phyloP scores from a whole-genome alignment of 64 coral and sea anemone species.

The Montipora sp. region DNA sequence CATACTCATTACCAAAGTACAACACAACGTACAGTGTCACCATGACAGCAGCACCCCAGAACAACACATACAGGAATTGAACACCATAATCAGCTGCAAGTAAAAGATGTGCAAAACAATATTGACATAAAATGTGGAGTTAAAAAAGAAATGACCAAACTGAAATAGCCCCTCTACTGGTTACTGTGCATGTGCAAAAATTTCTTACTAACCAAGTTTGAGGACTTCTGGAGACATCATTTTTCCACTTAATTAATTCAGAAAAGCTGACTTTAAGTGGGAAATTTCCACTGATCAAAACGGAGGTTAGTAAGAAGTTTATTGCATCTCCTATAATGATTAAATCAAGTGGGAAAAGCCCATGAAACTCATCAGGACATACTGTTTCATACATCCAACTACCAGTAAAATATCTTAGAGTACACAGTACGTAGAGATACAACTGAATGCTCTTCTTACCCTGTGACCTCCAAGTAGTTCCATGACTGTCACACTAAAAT shows the following conservation, averaged over 20 bases:
- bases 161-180: not conserved
- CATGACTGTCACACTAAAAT: not conserved
- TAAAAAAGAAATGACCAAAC: not conserved
- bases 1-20: slow-evolving; percentile 95
- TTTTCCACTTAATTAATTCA: too few relatives aligned
- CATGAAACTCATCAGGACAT: too few relatives aligned
- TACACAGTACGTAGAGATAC: too few relatives aligned
- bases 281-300: too few relatives aligned
- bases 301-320: too few relatives aligned
- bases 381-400: too few relatives aligned
- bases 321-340: too few relatives aligned
- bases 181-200: not conserved
- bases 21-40: slow-evolving; percentile 88
- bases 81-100: slow-evolving; percentile 88
- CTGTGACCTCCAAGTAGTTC: not conserved
- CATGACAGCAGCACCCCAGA: slow-evolving; percentile 91
- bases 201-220: too few relatives aligned
- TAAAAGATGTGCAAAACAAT: not conserved
- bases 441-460: not conserved
- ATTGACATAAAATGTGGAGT: not conserved
- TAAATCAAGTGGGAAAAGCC: too few relatives aligned
- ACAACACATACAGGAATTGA: slow-evolving; percentile 91
- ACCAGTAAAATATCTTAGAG: too few relatives aligned
- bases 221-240: too few relatives aligned
- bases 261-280: too few relatives aligned